Base-by-base conservation (phyloP, 2,113 vertebrate genomes). In the Mesembrinibis cayennensis region DNA sequence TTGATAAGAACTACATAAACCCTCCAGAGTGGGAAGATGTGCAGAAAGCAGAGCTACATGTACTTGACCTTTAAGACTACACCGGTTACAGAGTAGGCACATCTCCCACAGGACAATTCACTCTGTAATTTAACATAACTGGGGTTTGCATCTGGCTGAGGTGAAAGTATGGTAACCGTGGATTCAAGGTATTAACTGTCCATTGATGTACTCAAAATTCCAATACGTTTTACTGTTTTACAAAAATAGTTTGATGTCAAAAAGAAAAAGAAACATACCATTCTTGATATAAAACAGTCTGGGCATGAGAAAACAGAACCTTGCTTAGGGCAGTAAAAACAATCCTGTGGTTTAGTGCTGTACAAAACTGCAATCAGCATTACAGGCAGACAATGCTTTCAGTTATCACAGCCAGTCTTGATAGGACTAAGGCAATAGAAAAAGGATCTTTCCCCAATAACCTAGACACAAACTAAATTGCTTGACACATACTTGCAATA, bases 341-440 rank as follows among this genome's bases (percentile, higher is more conserved):
- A 62, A 14, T 27, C 14, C 62, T 21, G 5, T 53, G 45, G 12
- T 59, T 89, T 10, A 78, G n/a, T 19, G 40, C 81, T 59, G 26
- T 19, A 38, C 56, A 59, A 59, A 56, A 16, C 34, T 55, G 58
- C 40, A n/a, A 23, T 5, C 49, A 63, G 61, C 34, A 20, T 2
- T 16, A 20, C 40, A 56, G 45, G 47, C 50, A 69, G 67, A 69
- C 47, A 58, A 13, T 0, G 1, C 40, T 21, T 38, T 16, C 44
- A 19, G 29, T 23, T 38, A 30, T 6, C 32, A 22, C 0, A 0
- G 30, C 7, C 32, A 26, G 67, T 14, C 29, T 19, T 4, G 13
- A 20, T 1, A 52, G 34, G 63, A 56, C 42, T 29, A 15, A 36
- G 29, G 52, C 34, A 42, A 30, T 0, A 53, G 30, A 30, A 38